Evolutionary conservation across 2,797 vertebrate genomes (phyloP), one percentile per base, ranked within the genome.

Genomic region (Esox masquinongy): DNA sequence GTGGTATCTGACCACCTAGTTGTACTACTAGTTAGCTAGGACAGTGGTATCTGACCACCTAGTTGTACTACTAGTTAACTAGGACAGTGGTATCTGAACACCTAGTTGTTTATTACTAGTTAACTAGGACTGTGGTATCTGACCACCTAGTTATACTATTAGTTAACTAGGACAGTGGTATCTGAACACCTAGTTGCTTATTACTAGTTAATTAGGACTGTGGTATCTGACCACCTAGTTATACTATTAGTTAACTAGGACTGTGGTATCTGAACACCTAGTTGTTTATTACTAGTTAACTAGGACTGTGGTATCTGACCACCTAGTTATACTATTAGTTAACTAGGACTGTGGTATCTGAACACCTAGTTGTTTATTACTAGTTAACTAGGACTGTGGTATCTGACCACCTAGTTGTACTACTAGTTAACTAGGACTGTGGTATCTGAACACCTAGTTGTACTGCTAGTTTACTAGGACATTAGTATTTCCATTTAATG

Each of bases 111-210:
- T n/a, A 36, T 26, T 11, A n/a, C 69, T 49, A 61, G 64, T 53
- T 7, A 77, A 82, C 69, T 69, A 14, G 53, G 11, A 43, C 39
- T 43, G 9, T 59, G 53, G 53, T 59, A 22, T 14, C n/a, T 17
- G 59, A 81, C 70, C 77, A 80, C 80, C 78, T 66, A 80, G 43
- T 53, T n/a, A 9, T 70, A 36, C 29, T 8, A 17, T 70, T 49
- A 61, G 64, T 53, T 7, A 77, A 82, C 69, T 69, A 14, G 53
- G 11, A 43, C 39, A 31, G 9, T 59, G 53, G 53, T 59, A 8
- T 59, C 8, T 59, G 53, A n/a, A 7, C 17, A 51, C 15, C 50
- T 51, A 4, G 15, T 9, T 51, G 50, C n/a, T n/a, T 51, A 51
- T 9, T 19, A 51, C 17, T 51, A 19, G 50, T 6, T 51, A 51